Base-by-base conservation (phyloP, 2,888 invertebrate species). In the Palloptera scutellata region DNA sequence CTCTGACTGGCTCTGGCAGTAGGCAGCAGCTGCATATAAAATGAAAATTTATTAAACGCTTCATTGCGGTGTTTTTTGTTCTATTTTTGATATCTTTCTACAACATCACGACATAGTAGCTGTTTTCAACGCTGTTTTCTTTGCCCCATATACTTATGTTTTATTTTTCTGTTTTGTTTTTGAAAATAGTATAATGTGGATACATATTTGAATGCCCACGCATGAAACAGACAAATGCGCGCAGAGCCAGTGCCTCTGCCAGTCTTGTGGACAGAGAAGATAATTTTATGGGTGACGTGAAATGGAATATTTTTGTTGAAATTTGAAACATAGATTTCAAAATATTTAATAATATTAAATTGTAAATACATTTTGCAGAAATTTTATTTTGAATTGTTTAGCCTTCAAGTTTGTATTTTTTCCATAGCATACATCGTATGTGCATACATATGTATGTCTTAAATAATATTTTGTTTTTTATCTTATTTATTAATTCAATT, bases 21-120 rank as follows among this genome's bases (percentile, higher is more conserved):
- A 4, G 3, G 30, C 30, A 48, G 64, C 69, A 69, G 66, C 69
- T 69, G 69, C 66, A 64, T 61, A 61, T 61, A 58, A 30, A 66
- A 66, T 65, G 60, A 60, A 60, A 54, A 65, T 65, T 60, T 65
- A 65, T 65, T 59, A 65, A 60, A 64, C 58, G 59, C 55, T 55
- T 55, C 54, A 19, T 45, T 64, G 52, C 12, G 15, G 13, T 48
- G 48, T 55, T 63, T 45, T 63, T 45, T 63, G 55, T 55, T 63
- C 55, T 54, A 55, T 63, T 63, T 63, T 55, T 55, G 54, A 30
- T 30, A 30, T 30, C 6, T 30, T 30, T 30, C 6, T 30, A 4
- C 30, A 4, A 30, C 30, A 30, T 6, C 30, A 30, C 30, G 30
- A 30, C 30, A 30, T 30, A 30, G 30, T 30, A 30, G 55, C 54